phyloP scores from a whole-genome alignment of 2,113 vertebrate species.

The Cyanoramphus novaezelandiae region DNA sequence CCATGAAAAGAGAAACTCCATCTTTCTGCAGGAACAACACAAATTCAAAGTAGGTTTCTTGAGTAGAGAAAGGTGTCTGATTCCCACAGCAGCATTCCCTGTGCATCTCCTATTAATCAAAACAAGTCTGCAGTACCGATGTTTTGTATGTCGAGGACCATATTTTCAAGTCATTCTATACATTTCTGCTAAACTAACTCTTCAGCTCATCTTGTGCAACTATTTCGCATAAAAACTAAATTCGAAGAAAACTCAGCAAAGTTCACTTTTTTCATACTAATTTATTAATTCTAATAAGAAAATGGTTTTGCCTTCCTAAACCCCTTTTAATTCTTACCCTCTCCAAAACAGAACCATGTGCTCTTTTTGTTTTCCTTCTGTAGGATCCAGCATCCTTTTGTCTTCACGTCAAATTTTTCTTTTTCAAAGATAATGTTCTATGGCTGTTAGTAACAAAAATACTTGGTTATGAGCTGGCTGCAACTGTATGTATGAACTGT shows the following conservation, averaged over 20 bases:
- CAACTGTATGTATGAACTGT: not conserved
- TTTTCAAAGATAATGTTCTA: not conserved
- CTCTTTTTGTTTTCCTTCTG: not conserved
- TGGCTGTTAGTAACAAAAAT: not conserved
- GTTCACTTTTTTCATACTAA: not conserved
- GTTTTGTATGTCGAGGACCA: not conserved
- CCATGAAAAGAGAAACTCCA: not conserved
- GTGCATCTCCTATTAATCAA: not conserved
- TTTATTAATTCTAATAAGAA: not conserved
- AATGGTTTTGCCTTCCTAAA: not conserved
- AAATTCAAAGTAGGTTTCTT: not conserved
- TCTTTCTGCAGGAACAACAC: not conserved
- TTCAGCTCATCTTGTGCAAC: not conserved
- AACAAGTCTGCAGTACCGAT: not conserved
- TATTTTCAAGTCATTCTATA: not conserved
- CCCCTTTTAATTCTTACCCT: not conserved
- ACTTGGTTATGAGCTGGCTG: not conserved
- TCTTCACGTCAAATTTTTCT: not conserved
- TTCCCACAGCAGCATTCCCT: not conserved
- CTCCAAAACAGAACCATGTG: not conserved
- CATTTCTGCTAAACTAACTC: not conserved
- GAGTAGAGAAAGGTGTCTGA: not conserved
- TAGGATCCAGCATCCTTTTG: not conserved
- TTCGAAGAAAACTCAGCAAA: not conserved
- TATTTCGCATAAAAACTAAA: not conserved